These are phyloP conservation scores for Myiotriccus ornatus DNA, from an alignment of 2,797 vertebrate species.

Conservation along the genomic window DNA sequence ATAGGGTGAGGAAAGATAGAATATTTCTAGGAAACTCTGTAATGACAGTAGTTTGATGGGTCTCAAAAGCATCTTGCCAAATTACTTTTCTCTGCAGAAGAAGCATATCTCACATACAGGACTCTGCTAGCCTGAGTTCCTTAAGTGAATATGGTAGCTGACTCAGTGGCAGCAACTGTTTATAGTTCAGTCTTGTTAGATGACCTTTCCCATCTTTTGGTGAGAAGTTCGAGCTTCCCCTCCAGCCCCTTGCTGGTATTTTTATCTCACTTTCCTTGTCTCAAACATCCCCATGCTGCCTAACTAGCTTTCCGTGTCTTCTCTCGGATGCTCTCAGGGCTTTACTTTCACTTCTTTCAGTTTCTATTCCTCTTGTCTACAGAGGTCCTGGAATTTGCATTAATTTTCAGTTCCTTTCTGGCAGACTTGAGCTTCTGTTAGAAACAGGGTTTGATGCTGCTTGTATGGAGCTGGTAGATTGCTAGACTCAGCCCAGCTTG, in stretches of 20 bases:
- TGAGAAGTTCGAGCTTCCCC: neutral
- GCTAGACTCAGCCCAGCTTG: neutral
- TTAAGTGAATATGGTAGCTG: neutral
- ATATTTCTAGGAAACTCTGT: neutral
- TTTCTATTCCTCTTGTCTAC: neutral
- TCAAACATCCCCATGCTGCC: fast-evolving
- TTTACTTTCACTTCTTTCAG: neutral
- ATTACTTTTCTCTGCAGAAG: neutral
- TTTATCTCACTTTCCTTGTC: neutral
- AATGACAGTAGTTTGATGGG: neutral
- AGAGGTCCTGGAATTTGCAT: neutral
- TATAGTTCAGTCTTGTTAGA: neutral
- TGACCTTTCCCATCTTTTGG: neutral
- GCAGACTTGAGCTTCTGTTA: neutral
- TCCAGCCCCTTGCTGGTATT: neutral
- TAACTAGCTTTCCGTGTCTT: neutral
- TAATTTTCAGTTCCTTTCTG: neutral
- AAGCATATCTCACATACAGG: neutral
- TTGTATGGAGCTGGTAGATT: neutral
- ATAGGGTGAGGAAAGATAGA: neutral
- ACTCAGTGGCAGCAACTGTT: neutral
- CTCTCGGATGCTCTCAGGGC: neutral
- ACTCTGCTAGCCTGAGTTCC: neutral
- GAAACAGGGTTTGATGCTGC: neutral
- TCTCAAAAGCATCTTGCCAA: neutral